These are phyloP conservation scores for Nysson spinosus DNA, from an alignment of 2,888 invertebrate species.

Conservation along the genomic window DNA sequence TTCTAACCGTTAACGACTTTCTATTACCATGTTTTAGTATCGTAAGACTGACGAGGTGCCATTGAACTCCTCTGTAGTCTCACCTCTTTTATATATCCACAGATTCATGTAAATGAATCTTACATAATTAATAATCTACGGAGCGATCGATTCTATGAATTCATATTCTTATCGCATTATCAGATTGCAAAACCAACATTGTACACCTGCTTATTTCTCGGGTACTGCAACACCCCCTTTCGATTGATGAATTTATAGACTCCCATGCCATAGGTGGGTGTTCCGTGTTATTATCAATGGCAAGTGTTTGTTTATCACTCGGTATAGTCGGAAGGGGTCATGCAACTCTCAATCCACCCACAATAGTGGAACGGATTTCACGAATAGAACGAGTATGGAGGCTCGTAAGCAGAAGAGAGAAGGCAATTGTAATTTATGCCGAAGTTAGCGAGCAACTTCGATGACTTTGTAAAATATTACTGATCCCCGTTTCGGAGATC, in stretches of 20 bases:
- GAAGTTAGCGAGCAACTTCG: conserved; percentile 74
- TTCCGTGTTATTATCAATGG: conserved; percentile 61
- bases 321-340: conserved; percentile 38
- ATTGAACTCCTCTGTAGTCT: no score
- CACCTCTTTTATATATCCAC: no score
- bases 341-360: conserved; percentile 42
- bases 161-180: no score
- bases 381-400: conserved; percentile 29
- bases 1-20: no score
- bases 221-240: conserved; percentile 25
- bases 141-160: no score
- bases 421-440: conserved; percentile 71
- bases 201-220: conserved; percentile 3
- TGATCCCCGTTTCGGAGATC: conserved; percentile 71
- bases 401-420: conserved; percentile 14
- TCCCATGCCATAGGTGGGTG: conserved; percentile 43
- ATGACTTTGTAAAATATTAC: conserved; percentile 76
- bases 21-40: no score
- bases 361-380: conserved; percentile 20
- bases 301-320: conserved; percentile 68
- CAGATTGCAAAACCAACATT: neutral
- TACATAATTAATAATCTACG: no score
- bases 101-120: no score
- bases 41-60: no score
- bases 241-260: conserved; percentile 50